Evolutionary conservation across 2,797 vertebrate genomes (phyloP).

Genomic region (Nannoperca obscura): DNA sequence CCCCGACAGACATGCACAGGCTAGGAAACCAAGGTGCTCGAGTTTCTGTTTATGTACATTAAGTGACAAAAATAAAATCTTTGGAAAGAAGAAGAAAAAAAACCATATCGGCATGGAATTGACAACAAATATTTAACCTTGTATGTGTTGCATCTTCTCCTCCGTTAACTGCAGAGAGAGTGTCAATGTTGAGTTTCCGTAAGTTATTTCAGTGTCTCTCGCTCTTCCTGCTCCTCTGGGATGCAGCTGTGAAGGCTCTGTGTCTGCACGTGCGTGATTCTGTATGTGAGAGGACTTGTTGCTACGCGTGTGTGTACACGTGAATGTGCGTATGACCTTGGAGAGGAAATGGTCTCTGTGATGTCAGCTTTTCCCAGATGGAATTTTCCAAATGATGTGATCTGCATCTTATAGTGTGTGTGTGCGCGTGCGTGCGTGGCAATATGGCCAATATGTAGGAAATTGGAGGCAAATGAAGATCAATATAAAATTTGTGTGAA

Average conservation of each 20-base stretch:
- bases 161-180: neutral
- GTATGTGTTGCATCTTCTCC: neutral
- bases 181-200: slow-evolving; percentile 4
- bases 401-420: slow-evolving; percentile 26
- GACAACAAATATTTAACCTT: neutral
- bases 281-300: neutral
- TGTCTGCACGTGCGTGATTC: neutral
- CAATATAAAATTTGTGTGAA: slow-evolving; percentile 15
- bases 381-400: slow-evolving; percentile 57
- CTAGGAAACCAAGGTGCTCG: neutral
- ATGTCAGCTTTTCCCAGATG: slow-evolving; percentile 56
- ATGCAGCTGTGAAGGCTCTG: slow-evolving; percentile 27
- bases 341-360: slow-evolving; percentile 56
- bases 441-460: slow-evolving; percentile 27
- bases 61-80: neutral
- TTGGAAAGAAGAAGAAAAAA: neutral
- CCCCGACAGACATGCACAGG: neutral
- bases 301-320: neutral
- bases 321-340: slow-evolving; percentile 56
- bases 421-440: neutral
- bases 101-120: no score
- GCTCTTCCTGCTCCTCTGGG: slow-evolving; percentile 19
- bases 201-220: neutral
- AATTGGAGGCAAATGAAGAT: slow-evolving; percentile 18
- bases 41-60: neutral